A percentile compares a stretch with the other conserved stretches of the same genome.
Evolutionary conservation across 2,888 invertebrate species (phyloP).

Genomic region (Notodonta dromedarius): DNA sequence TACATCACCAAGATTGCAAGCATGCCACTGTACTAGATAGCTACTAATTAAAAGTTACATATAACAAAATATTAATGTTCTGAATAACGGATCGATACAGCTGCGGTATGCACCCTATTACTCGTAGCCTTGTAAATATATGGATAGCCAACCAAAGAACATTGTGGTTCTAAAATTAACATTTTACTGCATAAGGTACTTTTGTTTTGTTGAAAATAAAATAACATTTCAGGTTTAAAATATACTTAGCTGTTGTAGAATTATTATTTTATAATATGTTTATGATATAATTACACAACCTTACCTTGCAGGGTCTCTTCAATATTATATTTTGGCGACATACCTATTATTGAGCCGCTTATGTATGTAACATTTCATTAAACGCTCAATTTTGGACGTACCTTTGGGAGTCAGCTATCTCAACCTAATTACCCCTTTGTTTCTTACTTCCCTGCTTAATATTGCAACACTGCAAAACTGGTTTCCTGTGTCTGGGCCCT

Average conservation of each 20-base stretch:
- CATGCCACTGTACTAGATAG: slow-evolving; percentile 13
- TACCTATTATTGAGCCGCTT: no score
- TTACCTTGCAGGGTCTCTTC: no score
- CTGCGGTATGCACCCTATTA: slow-evolving; percentile 16
- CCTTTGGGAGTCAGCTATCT: no score
- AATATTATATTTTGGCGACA: no score
- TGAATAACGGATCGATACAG: slow-evolving; percentile 16
- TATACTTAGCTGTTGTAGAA: background rate
- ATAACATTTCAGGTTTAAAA: no score
- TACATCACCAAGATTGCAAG: slow-evolving; percentile 13
- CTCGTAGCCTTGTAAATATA: slow-evolving; percentile 11
- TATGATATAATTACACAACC: background rate
- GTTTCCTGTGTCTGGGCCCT: no score
- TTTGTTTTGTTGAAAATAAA: no score
- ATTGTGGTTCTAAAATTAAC: background rate
- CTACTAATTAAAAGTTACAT: slow-evolving; percentile 32
- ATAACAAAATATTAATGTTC: slow-evolving; percentile 24
- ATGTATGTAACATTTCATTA: background rate
- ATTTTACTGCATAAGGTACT: no score
- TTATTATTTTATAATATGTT: background rate
- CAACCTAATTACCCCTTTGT: slow-evolving; percentile 3
- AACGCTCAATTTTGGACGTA: no score
- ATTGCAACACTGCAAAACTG: no score
- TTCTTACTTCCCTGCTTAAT: no score
- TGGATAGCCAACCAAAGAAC: background rate